Base-by-base conservation (phyloP, 2,797 vertebrate genomes). In the Setipinna tenuifilis region DNA sequence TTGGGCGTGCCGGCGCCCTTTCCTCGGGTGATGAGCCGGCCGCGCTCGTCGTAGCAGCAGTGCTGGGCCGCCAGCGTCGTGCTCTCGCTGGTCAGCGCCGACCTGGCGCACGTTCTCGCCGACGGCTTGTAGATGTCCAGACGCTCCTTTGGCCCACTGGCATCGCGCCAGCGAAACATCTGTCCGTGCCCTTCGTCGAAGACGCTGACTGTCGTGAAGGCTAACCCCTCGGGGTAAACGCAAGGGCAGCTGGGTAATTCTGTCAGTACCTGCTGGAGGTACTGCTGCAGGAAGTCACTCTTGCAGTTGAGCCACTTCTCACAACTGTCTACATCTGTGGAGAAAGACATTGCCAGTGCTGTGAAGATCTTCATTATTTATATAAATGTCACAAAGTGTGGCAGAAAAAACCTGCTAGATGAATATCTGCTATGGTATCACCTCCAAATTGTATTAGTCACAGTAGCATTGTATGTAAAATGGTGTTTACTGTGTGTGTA, bases 261-360 rank as follows among this genome's bases (percentile, higher is more conserved):
- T 0, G 92, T 94, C 87, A 97, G 88, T 0, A 97, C 96, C 92
- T 96, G 96, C 85, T 95, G 95, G 85, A 98, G 90, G 92, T 99
- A 98, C 86, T 93, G 92, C 90, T 95, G 95, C 11, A 99, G 96
- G 94, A 98, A 98, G 61, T 98, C 97, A 0, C 97, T 98, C 92
- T 97, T 98, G 92, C 98, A 98, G 90, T 95, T 97, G 84, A 99
- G 93, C 97, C 98, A 99, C 91, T 98, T 98, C 89, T 99, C 98
- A 88, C 98, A 98, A 93, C 96, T 97, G 96, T 98, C 98, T 84
- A 96, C 94, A 88, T 97, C 97, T 98, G 90, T 10, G 82, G 85
- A 84, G 71, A 89, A 57, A 89, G 2, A 3, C 86, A 10, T 84
- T 6, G 11, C n/a, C 61, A 65, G 58, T 59, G 17, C 19, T 21